Conservation (phyloP, 1,140 invertebrate genomes). For the Parapsyche elsis region DNA sequence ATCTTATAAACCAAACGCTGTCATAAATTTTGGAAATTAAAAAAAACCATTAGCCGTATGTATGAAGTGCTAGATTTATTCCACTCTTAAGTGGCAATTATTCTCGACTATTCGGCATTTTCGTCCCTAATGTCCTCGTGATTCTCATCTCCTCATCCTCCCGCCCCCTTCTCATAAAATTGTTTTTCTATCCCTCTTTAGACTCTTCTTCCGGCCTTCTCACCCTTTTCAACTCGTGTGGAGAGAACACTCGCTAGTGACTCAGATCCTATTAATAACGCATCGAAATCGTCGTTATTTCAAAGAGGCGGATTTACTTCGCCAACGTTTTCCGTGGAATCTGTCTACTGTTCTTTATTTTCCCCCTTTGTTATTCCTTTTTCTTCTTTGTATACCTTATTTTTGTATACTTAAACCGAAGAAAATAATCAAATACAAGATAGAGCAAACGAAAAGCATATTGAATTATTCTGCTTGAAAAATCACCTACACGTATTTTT, state of each 20-base stretch:
- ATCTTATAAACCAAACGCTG: no score
- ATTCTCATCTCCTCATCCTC: neutral
- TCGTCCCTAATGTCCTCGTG: neutral
- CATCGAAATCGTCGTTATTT: conserved; percentile 23
- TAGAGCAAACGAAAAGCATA: neutral
- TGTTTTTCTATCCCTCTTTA: neutral
- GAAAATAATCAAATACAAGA: conserved; percentile 17
- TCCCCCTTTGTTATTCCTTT: neutral
- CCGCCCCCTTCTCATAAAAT: neutral
- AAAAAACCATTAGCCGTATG: no score
- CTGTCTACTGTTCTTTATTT: neutral
- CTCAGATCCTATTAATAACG: conserved; percentile 27
- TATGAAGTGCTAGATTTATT: no score
- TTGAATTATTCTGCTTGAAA: neutral
- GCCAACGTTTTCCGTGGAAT: neutral
- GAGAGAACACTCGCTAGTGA: conserved; percentile 1
- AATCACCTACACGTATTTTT: conserved; percentile 11
- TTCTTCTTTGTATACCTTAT: conserved; percentile 10
- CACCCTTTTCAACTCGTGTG: neutral
- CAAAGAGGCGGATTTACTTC: neutral
- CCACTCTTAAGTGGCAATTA: neutral
- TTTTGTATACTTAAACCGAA: conserved; percentile 18
- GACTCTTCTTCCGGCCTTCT: neutral
- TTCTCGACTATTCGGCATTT: neutral
- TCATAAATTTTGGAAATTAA: no score